A percentile compares a stretch with the other conserved stretches of the same genome.
Conservation (phyloP, 2,797 vertebrate species). For the Myotis findleyi region DNA sequence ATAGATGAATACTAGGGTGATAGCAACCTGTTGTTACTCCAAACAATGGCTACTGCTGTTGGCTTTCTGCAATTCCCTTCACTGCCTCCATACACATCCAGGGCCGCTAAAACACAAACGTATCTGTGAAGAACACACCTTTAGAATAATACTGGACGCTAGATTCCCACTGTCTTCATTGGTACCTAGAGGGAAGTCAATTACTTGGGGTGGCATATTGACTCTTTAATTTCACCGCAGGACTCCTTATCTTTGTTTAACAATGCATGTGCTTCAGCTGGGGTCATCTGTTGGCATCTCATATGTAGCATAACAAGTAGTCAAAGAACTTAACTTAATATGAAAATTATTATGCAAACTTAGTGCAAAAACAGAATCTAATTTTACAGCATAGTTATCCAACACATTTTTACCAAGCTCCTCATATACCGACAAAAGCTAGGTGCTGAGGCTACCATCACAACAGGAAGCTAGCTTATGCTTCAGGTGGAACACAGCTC, state of each 20-base stretch:
- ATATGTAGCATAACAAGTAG: not conserved
- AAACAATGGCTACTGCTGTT: not conserved
- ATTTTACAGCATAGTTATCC: not conserved
- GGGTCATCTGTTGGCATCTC: not conserved
- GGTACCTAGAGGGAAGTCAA: not conserved
- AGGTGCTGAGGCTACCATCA: not conserved
- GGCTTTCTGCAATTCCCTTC: not conserved
- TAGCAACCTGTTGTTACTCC: not conserved
- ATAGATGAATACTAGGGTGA: not conserved
- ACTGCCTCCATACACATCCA: not conserved
- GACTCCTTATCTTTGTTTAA: not conserved
- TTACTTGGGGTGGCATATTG: not conserved
- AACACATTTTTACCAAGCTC: not conserved
- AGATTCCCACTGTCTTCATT: not conserved
- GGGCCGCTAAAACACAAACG: not conserved
- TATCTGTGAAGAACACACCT: not conserved
- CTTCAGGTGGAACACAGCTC: rapidly evolving
- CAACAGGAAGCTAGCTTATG: not conserved
- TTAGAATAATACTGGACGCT: not conserved
- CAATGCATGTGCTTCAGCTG: not conserved
- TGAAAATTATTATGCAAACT: not conserved
- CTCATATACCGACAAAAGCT: not conserved
- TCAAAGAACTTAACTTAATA: not conserved
- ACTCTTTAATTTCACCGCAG: not conserved
- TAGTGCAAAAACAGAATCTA: not conserved